Base-by-base conservation (phyloP, 1,140 invertebrate genomes). In the Plutomurus gul region DNA sequence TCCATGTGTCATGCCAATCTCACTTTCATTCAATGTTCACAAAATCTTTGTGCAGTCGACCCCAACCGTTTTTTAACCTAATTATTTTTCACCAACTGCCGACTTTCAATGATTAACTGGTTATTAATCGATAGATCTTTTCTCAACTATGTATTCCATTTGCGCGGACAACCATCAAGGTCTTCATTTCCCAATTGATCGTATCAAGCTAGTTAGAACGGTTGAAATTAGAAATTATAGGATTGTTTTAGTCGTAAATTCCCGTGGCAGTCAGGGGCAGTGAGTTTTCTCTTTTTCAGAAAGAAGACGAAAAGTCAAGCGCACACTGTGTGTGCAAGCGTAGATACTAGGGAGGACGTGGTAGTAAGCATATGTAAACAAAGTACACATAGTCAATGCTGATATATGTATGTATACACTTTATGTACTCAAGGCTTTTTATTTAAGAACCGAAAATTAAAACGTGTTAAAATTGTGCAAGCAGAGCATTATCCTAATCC, bases 391-490 rank as follows among this genome's bases (percentile, higher is more conserved):
- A 51, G 25, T 22, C 20, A 51, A 51, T 51, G 25, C n/a, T 51
- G 25, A 51, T 22, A 25, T 22, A 22, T n/a, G 47, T 51, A 22
- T 22, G 47, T 51, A 22, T 22, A 22, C 20, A 10, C 7, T 5
- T 51, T 25, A 3, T 25, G 47, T n/a, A 33, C 30, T 13, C 13
- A 56, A 27, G 25, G 51, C 10, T 22, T 56, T 25, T 20, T 56
- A 13, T 56, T 25, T 33, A n/a, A 65, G 27, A 65, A 30, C 25
- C 27, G 27, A 33, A 65, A 33, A 65, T 30, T 30, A 33, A 33
- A 65, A 65, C 56, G 56, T 65, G 56, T 65, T 65, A 33, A 65
- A 65, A 65, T 65, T 65, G 56, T 65, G 56, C 22, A 65, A 65
- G 56, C 27, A 16, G 13, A 11, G 30, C 27, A 65, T 36, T 65